Evolutionary conservation across 1,140 invertebrate genomes (phyloP), one percentile per base, ranked within the genome.

Genomic region (Helicoverpa zea): DNA sequence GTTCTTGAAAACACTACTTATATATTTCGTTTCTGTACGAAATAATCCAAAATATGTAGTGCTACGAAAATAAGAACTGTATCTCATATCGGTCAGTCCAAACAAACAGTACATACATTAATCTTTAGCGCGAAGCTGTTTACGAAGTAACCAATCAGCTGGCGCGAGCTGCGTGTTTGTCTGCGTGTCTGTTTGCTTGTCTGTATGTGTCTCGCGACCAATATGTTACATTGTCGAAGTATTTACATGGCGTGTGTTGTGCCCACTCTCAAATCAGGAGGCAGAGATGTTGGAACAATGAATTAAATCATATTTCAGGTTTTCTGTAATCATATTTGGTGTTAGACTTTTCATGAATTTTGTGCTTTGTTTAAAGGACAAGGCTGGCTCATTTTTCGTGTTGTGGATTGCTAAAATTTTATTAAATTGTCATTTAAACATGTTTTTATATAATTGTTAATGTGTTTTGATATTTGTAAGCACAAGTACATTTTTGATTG

Each of bases 231-330:
- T n/a, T 68, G 81, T 75, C 66, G 58, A 83, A 66, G 74, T 83
- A 83, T 86, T 86, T 84, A 86, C 84, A 84, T 83, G 79, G 72
- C 84, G 82, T 84, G 82, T 84, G 81, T 82, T 61, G 61, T 70
- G 59, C 79, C 43, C 68, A 12, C 61, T 30, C 80, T 74, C 82
- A 82, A 85, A 83, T 83, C 82, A 81, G 72, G 43, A 66, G 68
- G 59, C 64, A 74, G 52, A 30, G 51, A 16, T 3, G 16, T 47
- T 13, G 56, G 29, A 59, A 47, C 35, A 49, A 49, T 11, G 16
- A 49, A 49, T 68, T 16, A 10, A 49, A 68, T 18, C 64, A 18
- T 49, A 10, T 68, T 49, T 47, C 64, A 49, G 64, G 64, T 68
- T 10, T 3, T 1, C 23, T 23, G 23, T n/a, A n/a, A n/a, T n/a